Conservation (phyloP, 2,113 vertebrate species). For the Cyanoderma ruficeps region DNA sequence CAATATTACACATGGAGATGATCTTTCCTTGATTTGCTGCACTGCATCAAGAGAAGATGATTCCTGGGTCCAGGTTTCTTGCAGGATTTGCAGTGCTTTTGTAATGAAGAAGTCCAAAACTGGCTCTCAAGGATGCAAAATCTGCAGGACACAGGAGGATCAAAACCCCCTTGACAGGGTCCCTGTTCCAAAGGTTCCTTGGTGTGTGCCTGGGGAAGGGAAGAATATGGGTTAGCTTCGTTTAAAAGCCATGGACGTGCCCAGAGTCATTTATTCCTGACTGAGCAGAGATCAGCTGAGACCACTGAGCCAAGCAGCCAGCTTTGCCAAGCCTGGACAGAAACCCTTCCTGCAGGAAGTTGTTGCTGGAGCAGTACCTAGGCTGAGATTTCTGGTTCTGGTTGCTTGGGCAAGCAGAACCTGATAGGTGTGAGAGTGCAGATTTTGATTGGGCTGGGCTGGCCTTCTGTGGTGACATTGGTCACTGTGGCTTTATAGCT, state of each 20-base stretch:
- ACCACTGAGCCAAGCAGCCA: background rate
- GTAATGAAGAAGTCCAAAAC: background rate
- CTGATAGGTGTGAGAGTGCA: background rate
- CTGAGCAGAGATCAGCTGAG: background rate
- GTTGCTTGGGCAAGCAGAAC: background rate
- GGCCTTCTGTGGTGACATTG: background rate
- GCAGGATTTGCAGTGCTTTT: background rate
- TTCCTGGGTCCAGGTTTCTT: background rate
- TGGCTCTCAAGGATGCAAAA: background rate
- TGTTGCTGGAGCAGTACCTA: background rate
- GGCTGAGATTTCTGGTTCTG: background rate
- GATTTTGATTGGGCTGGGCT: background rate
- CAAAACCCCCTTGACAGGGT: background rate
- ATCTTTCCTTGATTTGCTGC: background rate
- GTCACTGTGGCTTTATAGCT: background rate
- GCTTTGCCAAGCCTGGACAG: background rate
- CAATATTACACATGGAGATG: background rate
- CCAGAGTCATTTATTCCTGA: background rate
- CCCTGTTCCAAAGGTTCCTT: background rate
- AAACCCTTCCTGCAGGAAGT: background rate
- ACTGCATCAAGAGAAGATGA: background rate
- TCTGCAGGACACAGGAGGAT: background rate
- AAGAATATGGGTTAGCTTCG: background rate
- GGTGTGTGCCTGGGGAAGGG: background rate
- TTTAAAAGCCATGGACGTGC: rapidly evolving